Base-by-base conservation (phyloP, 2,797 vertebrate genomes). In the Lateolabrax maculatus region DNA sequence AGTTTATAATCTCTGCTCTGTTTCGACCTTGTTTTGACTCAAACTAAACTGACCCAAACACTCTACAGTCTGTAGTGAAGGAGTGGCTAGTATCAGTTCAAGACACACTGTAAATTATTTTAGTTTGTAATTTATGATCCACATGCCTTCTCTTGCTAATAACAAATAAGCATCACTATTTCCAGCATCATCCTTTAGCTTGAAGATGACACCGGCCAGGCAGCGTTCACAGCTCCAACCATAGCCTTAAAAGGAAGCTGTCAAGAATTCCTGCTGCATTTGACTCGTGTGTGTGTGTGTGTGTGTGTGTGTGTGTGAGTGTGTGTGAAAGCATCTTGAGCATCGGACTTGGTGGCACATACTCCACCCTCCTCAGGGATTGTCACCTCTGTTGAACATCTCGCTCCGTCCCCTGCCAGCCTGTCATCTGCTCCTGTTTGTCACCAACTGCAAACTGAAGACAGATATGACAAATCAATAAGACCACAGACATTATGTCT, bases 11-110 rank as follows among this genome's bases (percentile, higher is more conserved):
- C 75, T 87, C 69, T 37, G 52, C 81, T 83, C 56, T 43, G 48
- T 43, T 79, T 82, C 62, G 19, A 61, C 70, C 75, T 79, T 84
- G 87, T 90, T 90, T 87, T 84, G 84, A 80, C 81, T 79, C 72
- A 65, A 75, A 74, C 78, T 75, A 70, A 70, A 81, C 64, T 66
- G 70, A 87, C 72, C 89, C 69, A 84, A 87, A 85, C 84, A 75
- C 66, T 37, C 46, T 31, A 13, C 12, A 46, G 63, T 81, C 68
- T 48, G 34, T 0, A 58, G 63, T 23, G 56, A 60, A 66, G 68
- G 63, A 80, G 77, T 36, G 61, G 57, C 55, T 27, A 15, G 41
- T n/a, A 8, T 69, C 64, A 3, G 36, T 6, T 29, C 49, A 16
- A 9, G 53, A 73, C 6, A 21, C 46, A 1, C 0, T 13, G 21